These are phyloP conservation scores for Trinectes maculatus DNA, from an alignment of 2,113 vertebrate species.

Conservation along the genomic window DNA sequence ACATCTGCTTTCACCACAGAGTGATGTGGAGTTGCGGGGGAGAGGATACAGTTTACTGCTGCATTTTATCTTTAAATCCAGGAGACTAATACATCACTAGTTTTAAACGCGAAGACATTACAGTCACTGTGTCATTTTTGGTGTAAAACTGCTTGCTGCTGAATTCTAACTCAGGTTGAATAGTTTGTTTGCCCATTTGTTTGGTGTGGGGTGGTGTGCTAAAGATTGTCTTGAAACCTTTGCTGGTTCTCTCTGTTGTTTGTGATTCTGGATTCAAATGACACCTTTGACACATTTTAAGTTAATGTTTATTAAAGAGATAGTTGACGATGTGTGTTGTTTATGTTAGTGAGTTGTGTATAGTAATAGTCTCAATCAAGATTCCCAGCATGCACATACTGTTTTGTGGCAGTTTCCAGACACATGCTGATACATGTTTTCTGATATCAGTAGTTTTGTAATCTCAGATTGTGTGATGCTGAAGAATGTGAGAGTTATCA, in stretches of 20 bases:
- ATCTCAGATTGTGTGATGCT: too few relatives aligned
- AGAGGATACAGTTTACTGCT: background rate
- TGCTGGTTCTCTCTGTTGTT: background rate
- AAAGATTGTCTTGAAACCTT: background rate
- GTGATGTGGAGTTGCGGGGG: too few relatives aligned
- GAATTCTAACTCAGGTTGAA: conserved; percentile 1
- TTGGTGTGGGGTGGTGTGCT: conserved; percentile 35
- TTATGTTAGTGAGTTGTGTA: background rate
- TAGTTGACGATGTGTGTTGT: too few relatives aligned
- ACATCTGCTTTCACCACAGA: too few relatives aligned
- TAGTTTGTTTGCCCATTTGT: conserved; percentile 2
- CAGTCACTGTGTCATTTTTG: conserved; percentile 6
- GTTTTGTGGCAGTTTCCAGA: background rate
- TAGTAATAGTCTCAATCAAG: background rate
- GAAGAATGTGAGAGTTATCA: conserved; percentile 9
- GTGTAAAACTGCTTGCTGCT: background rate
- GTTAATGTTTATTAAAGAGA: too few relatives aligned
- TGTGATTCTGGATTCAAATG: conserved; percentile 20
- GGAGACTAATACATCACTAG: background rate
- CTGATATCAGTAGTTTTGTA: background rate
- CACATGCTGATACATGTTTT: background rate
- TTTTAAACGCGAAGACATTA: background rate
- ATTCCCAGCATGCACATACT: background rate
- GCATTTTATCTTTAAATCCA: background rate
- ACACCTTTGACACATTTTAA: background rate